Evolutionary conservation across 2,113 vertebrate genomes (phyloP).

Genomic region (Hippocampus comes): DNA sequence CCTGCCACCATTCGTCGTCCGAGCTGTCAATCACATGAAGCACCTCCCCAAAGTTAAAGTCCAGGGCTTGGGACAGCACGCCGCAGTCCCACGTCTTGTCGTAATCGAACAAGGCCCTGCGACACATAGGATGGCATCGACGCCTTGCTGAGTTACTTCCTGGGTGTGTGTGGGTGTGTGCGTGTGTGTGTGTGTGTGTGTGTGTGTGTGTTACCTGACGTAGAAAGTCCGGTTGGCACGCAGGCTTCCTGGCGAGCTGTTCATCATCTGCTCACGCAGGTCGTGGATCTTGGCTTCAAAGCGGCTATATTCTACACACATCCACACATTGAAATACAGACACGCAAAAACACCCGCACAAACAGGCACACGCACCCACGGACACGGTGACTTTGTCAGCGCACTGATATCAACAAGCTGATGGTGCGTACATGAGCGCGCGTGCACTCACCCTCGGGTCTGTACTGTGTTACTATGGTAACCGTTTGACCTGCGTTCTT

Average conservation of each 20-base stretch:
- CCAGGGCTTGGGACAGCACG: conserved; percentile 84
- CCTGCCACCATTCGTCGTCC: conserved; percentile 92
- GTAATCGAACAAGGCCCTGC: conserved; percentile 75
- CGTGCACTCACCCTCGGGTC: conserved; percentile 51
- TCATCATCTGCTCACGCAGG: conserved; percentile 86
- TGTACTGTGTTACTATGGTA: conserved; percentile 61
- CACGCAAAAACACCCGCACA: too few species aligned
- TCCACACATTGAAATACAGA: neutral
- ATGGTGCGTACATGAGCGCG: neutral
- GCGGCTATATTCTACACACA: conserved; percentile 79
- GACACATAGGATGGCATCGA: neutral
- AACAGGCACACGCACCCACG: too few species aligned
- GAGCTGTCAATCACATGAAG: conserved; percentile 83
- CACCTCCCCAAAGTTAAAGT: conserved; percentile 85
- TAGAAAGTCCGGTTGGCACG: conserved; percentile 80
- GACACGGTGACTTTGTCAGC: neutral
- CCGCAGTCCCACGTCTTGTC: conserved; percentile 88
- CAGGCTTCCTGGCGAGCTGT: conserved; percentile 80
- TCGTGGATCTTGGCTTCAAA: conserved; percentile 85
- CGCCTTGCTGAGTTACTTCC: neutral
- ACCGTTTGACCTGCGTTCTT: conserved; percentile 60
- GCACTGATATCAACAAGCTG: neutral
- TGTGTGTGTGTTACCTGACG: conserved; percentile 70
- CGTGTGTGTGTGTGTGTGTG: too few species aligned
- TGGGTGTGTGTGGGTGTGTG: neutral